Base-by-base conservation (phyloP, 2,113 vertebrate genomes). In the Rhea americana region DNA sequence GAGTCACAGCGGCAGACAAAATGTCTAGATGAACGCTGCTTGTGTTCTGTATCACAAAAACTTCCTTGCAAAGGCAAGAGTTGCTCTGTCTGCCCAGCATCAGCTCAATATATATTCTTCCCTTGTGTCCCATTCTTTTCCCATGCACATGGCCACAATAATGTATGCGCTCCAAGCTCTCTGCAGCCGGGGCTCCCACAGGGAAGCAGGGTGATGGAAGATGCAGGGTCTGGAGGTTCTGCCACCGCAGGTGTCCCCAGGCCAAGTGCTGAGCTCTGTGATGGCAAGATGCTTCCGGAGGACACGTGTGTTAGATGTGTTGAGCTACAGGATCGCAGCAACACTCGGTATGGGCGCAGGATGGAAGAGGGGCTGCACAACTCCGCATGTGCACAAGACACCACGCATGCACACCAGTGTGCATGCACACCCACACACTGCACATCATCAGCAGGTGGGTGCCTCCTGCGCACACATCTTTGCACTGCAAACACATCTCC, bases 221-320 rank as follows among this genome's bases (percentile, higher is more conserved):
- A 0, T 0, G 22, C 28, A 30, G 41, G 21, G 14, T 24, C 24
- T 28, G n/a, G 4, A 2, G 4, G 37, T 11, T 4, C 18, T 11
- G 1, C 11, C 30, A 5, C 70, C 11, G 32, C 25, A 39, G 50
- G 28, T 11, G 28, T 28, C 15, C 43, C 24, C 53, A 19, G 43
- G 28, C 73, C 61, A 16, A 17, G 35, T 1, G 1, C 20, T 3
- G 5, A 19, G 25, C 11, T 3, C 2, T 15, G 30, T 8, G 12
- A 19, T 13, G 43, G 39, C 5, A 39, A 50, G 28, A 14, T 12
- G 22, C 24, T 19, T 26, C 48, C 17, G 24, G 26, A 18, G 72
- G 30, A 28, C 50, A 48, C 18, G 5, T 4, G 41, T 4, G n/a
- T 3, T 7, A 26, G 16, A 32, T 30, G 8, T 25, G 59, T 21